These are phyloP conservation scores for Notocelia uddmanniana DNA, from an alignment of 2,888 invertebrate species.

Conservation along the genomic window DNA sequence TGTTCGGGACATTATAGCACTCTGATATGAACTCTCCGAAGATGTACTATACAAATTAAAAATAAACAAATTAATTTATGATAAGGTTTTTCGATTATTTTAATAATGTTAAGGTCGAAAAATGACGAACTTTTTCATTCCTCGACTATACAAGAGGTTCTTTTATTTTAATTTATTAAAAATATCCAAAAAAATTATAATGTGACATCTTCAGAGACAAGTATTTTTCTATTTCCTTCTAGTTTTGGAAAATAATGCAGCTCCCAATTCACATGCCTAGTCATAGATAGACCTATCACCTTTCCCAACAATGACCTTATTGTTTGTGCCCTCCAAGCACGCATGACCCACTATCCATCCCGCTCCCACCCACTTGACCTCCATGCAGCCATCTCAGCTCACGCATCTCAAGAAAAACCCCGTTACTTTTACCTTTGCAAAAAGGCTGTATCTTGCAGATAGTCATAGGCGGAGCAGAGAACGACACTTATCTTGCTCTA, in stretches of 20 bases:
- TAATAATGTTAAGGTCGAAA: too few species aligned
- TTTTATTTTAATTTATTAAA: too few species aligned
- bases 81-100: too few species aligned
- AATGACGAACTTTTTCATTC: too few species aligned
- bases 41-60: too few species aligned
- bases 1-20: too few species aligned
- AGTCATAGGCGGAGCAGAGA: conserved; percentile 48
- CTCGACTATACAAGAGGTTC: too few species aligned
- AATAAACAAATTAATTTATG: too few species aligned
- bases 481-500: conserved; percentile 57
- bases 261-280: conserved; percentile 22
- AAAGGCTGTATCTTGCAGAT: conserved; percentile 81
- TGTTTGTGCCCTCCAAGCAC: conserved; percentile 62
- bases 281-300: conserved; percentile 31
- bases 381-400: conserved; percentile 69
- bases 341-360: conserved; percentile 66
- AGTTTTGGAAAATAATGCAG: not conserved
- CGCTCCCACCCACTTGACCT: conserved; percentile 64
- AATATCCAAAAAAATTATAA: too few species aligned
- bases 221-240: too few species aligned
- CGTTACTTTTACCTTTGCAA: conserved; percentile 86
- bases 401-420: conserved; percentile 83
- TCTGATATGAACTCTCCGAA: too few species aligned
- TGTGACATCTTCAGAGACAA: too few species aligned
- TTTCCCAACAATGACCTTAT: conserved; percentile 55